These are phyloP conservation scores for Pachypsylla venusta DNA, from an alignment of 1,140 invertebrate genomes.

Conservation along the genomic window DNA sequence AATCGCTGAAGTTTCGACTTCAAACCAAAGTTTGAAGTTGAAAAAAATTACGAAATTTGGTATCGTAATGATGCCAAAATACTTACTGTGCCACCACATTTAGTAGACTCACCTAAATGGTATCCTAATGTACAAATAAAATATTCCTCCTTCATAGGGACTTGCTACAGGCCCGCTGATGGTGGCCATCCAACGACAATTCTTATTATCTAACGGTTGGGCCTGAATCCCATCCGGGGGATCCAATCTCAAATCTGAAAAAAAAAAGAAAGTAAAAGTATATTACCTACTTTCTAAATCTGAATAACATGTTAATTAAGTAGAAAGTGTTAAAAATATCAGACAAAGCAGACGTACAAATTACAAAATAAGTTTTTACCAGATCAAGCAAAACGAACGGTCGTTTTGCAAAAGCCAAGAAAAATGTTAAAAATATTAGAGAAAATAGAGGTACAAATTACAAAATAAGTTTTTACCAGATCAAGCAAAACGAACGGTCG, in stretches of 20 bases:
- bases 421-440: no score
- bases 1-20: not conserved
- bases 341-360: not conserved
- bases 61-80: no score
- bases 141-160: slow-evolving; percentile 86
- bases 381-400: no score
- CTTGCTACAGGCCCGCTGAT: slow-evolving; percentile 76
- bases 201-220: slow-evolving; percentile 60
- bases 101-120: slow-evolving; percentile 42
- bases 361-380: no score
- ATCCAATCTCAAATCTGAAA: slow-evolving; percentile 49
- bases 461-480: no score
- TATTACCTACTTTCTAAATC: not conserved
- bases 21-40: no score
- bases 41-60: no score
- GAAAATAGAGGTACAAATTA: no score
- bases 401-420: no score
- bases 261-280: slow-evolving; percentile 11
- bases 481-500: no score
- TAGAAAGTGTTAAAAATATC: not conserved
- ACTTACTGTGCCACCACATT: no score
- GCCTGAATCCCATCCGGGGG: slow-evolving; percentile 83
- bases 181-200: slow-evolving; percentile 82
- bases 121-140: slow-evolving; percentile 84
- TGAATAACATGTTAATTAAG: not conserved